Base-by-base conservation (phyloP, 2,888 invertebrate species). In the Trilocha varians region DNA sequence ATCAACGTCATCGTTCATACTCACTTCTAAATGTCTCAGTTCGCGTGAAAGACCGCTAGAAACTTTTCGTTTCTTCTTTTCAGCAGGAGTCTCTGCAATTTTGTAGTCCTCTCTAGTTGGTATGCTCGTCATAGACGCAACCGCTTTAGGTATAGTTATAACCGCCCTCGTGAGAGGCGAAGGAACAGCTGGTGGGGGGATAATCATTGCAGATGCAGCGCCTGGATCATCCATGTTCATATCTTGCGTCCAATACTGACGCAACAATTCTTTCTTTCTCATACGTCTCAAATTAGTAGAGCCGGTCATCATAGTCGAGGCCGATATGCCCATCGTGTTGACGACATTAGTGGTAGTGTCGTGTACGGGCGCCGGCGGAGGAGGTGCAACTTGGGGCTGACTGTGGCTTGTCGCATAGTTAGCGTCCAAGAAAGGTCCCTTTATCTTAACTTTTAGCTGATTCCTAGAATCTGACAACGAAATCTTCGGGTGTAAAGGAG, bases 401-500 rank as follows among this genome's bases (percentile, higher is more conserved):
- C 87, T 83, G 0, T 88, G 87, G 41, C 90, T 88, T 2, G 91
- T 87, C 32, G 91, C 93, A 64, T 92, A 94, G 53, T 89, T 89
- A 0, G 89, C 90, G 57, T 95, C 94, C 46, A 94, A 88, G 59
- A 93, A 91, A 0, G 96, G 96, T 3, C 95, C 96, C 70, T 96
- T 96, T 48, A 96, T 96, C 76, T 96, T 96, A 0, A 96, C 91
- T 69, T 96, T 96, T 3, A 96, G 79, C 65, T 95, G 95, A 73
- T 95, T 95, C 18, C 95, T 87, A 0, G 94, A 92, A 72, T 95
- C 94, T 0, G 91, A 91, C 1, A 94, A 77, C 1, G 93, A 91
- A 1, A 92, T 92, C 65, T 93, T 93, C 3, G 90, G 91, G 44
- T 78, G 54, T 32, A 69, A 77, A 6, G 80, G 72, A 34, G 45